phyloP scores from a whole-genome alignment of 2,888 invertebrate species.

The Sinopyrophorus schimmeli region DNA sequence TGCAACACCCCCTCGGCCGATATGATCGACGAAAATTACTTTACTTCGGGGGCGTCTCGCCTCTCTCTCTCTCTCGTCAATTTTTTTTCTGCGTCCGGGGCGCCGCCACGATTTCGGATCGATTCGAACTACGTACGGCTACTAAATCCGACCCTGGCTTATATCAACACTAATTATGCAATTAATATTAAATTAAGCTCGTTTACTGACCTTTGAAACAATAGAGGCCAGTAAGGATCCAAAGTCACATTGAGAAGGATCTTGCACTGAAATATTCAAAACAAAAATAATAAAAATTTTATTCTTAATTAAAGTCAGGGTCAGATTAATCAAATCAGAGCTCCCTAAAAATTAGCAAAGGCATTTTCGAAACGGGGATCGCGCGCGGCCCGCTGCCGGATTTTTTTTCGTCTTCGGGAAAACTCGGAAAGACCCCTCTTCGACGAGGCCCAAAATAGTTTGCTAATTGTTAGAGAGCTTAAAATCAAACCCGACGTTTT shows the following conservation, averaged over 20 bases:
- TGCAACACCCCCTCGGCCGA: conserved; percentile 48
- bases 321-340: too few relatives aligned
- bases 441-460: too few relatives aligned
- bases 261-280: conserved; percentile 57
- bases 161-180: conserved; percentile 31
- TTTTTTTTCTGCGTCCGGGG: too few relatives aligned
- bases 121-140: conserved; percentile 18
- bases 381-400: too few relatives aligned
- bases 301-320: conserved; percentile 29
- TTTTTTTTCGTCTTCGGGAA: too few relatives aligned
- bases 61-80: neutral
- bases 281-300: conserved; percentile 44
- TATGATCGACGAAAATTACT: conserved; percentile 29
- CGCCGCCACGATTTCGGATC: too few relatives aligned
- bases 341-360: too few relatives aligned
- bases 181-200: conserved; percentile 29
- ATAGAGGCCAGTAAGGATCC: conserved; percentile 57
- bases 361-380: too few relatives aligned
- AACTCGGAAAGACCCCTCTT: too few relatives aligned
- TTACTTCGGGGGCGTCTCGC: conserved; percentile 9
- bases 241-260: conserved; percentile 57
- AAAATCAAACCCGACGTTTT: too few relatives aligned
- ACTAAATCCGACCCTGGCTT: conserved; percentile 32
- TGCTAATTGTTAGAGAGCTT: too few relatives aligned
- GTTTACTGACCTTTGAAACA: conserved; percentile 57